A percentile compares a stretch with the other conserved stretches of the same genome.
phyloP scores from a whole-genome alignment of 2,797 vertebrate genomes.

The Cottoperca gobio region DNA sequence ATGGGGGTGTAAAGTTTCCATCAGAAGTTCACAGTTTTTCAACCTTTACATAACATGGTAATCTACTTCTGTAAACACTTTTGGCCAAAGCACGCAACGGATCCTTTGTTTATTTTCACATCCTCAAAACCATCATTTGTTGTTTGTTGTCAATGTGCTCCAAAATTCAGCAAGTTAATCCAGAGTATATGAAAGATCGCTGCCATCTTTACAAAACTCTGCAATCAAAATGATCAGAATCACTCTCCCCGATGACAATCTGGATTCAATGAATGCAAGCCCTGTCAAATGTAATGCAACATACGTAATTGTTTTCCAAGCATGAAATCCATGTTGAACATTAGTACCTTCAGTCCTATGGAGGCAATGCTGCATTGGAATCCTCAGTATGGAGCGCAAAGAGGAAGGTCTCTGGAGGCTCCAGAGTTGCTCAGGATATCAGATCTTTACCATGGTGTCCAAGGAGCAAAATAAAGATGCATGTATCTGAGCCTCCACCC shows the following conservation, averaged over 20 bases:
- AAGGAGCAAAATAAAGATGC: background rate
- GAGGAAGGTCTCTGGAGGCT: background rate
- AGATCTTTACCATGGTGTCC: background rate
- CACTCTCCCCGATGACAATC: background rate
- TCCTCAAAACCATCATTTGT: background rate
- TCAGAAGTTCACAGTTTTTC: background rate
- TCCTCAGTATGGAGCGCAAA: background rate
- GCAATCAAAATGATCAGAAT: background rate
- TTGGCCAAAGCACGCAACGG: background rate
- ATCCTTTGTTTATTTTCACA: background rate
- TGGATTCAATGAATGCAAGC: background rate
- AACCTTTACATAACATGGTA: background rate
- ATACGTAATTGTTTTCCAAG: no score
- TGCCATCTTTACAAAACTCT: background rate
- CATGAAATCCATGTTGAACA: background rate
- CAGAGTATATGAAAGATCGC: background rate
- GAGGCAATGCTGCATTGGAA: background rate
- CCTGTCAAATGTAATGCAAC: no score
- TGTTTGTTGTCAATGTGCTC: background rate
- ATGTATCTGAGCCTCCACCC: background rate
- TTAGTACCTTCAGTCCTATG: background rate
- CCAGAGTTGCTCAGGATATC: slow-evolving; percentile 5
- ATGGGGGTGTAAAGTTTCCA: background rate
- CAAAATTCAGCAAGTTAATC: background rate
- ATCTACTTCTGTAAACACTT: background rate